Percentiles rank a stretch among this genome's conserved stretches.
These are phyloP conservation scores for Clarias pachynema DNA, from an alignment of 2,797 vertebrate species.

Conservation along the genomic window DNA sequence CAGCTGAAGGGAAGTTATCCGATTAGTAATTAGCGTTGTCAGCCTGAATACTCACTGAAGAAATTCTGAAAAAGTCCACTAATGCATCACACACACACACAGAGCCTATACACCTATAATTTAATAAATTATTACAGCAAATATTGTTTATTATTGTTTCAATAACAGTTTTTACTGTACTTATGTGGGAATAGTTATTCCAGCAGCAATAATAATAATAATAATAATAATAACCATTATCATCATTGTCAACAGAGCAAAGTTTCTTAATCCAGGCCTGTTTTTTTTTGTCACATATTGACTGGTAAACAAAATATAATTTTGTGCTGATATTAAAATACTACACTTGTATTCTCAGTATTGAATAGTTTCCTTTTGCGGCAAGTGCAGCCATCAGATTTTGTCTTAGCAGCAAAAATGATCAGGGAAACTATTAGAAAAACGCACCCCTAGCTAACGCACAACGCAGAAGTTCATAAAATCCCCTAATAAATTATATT, in stretches of 20 bases:
- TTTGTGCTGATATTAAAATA: background rate
- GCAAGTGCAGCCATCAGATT: background rate
- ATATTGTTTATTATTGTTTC: background rate
- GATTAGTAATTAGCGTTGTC: background rate
- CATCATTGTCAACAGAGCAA: background rate
- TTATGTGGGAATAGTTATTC: background rate
- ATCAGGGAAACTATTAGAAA: background rate
- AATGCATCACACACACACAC: slow-evolving; percentile 4
- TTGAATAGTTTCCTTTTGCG: background rate
- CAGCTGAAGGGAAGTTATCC: background rate
- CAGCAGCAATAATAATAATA: background rate
- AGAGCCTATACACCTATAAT: background rate
- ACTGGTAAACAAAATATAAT: slow-evolving; percentile 49
- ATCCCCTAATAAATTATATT: background rate
- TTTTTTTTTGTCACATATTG: slow-evolving; percentile 76
- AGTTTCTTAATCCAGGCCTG: background rate
- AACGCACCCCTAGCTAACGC: background rate
- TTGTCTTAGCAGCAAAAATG: background rate
- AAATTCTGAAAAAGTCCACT: background rate
- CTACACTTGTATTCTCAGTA: background rate
- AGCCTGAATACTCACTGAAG: background rate
- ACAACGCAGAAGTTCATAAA: background rate
- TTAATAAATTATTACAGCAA: background rate
- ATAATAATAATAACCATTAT: background rate
- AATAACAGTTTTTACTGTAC: background rate